These are phyloP conservation scores for Poeciliopsis retropinna DNA, from an alignment of 2,113 vertebrate genomes.

Conservation along the genomic window DNA sequence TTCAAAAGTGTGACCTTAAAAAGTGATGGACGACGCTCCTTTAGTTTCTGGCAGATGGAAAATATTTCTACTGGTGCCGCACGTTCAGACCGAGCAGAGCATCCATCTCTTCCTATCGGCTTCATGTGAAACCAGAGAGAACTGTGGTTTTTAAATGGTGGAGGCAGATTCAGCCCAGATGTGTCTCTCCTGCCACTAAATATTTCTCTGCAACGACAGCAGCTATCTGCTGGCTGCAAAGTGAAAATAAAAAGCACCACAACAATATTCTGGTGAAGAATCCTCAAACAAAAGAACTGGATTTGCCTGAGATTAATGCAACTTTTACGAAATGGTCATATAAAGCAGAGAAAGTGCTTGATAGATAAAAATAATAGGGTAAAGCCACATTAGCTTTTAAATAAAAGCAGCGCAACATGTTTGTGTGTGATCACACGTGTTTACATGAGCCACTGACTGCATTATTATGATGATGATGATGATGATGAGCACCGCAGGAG, in stretches of 20 bases:
- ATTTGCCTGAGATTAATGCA: not conserved
- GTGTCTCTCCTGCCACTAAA: slow-evolving; percentile 21
- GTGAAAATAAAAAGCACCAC: not conserved
- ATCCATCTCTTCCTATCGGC: not conserved
- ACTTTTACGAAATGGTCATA: not conserved
- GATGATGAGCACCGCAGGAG: slow-evolving; percentile 26
- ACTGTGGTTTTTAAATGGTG: slow-evolving; percentile 30
- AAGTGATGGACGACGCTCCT: no score
- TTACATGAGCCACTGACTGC: not conserved
- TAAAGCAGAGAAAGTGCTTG: not conserved
- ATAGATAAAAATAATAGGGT: no score
- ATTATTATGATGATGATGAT: not conserved
- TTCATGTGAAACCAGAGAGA: not conserved
- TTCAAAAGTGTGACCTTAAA: no score
- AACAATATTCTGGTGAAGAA: not conserved
- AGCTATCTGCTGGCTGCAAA: not conserved
- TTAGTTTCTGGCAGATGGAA: no score
- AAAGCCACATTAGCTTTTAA: no score
- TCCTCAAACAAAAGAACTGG: not conserved
- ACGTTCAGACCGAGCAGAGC: not conserved
- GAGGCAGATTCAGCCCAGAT: not conserved
- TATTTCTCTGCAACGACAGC: slow-evolving; percentile 5
- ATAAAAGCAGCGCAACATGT: not conserved
- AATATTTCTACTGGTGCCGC: no score
- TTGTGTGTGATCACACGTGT: not conserved